Conservation (phyloP, 2,888 invertebrate genomes). For the Cryptocephalus primarius region DNA sequence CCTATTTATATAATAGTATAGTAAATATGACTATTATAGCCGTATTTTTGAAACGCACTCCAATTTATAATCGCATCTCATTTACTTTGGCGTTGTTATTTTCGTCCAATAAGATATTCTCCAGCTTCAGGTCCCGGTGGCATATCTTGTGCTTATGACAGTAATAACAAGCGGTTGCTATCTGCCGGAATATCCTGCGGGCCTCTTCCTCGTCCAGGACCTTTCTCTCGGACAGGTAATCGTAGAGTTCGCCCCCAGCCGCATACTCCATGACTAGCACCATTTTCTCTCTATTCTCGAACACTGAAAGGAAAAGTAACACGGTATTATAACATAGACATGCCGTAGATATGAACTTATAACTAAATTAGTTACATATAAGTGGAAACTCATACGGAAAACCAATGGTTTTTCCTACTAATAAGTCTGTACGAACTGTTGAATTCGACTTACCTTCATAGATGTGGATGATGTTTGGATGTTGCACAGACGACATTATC, state of each 20-base stretch:
- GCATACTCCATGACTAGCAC: slow-evolving; percentile 99
- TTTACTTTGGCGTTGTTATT: slow-evolving; percentile 86
- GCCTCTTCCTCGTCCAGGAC: slow-evolving; percentile 88
- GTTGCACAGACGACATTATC: slow-evolving; percentile 97
- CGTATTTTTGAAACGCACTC: no score
- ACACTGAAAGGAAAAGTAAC: slow-evolving; percentile 50
- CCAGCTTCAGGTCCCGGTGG: slow-evolving; percentile 90
- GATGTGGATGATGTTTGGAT: slow-evolving; percentile 98
- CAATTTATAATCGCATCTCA: no score
- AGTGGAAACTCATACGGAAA: no score
- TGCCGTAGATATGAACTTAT: no score
- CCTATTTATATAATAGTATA: no score
- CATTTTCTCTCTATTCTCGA: slow-evolving; percentile 99
- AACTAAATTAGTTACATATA: no score
- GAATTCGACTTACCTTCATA: slow-evolving; percentile 72
- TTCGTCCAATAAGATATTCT: slow-evolving; percentile 88
- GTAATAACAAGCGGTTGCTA: slow-evolving; percentile 93
- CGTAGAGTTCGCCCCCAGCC: slow-evolving; percentile 95
- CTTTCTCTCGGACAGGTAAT: slow-evolving; percentile 87
- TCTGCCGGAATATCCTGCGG: slow-evolving; percentile 88
- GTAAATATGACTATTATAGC: no score
- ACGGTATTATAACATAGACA: background rate
- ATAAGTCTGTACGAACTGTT: background rate
- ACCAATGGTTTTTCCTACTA: no score
- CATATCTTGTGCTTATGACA: slow-evolving; percentile 98